Evolutionary conservation across 2,888 invertebrate species (phyloP).

Genomic region (Ectemnius continuus): DNA sequence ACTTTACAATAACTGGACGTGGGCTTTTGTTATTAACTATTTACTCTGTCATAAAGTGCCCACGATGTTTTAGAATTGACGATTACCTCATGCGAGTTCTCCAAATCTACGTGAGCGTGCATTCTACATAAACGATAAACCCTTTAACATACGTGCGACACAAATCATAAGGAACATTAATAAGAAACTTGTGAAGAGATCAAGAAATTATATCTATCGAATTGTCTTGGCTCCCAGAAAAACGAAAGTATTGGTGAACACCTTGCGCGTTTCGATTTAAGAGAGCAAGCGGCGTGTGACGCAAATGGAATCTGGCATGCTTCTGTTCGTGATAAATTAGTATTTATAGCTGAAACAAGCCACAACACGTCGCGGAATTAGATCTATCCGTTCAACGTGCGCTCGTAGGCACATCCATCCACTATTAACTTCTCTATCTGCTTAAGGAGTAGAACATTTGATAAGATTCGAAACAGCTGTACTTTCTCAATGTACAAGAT

Average conservation of each 20-base stretch:
- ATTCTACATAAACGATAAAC: too few relatives aligned
- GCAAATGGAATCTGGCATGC: conserved; percentile 64
- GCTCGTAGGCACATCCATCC: background rate
- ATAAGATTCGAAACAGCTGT: background rate
- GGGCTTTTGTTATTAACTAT: conserved; percentile 1
- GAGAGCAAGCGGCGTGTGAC: conserved; percentile 54
- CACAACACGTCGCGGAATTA: conserved; percentile 31
- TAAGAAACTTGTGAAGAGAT: too few relatives aligned
- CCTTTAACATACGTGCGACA: too few relatives aligned
- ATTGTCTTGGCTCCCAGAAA: background rate
- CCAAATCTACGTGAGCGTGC: too few relatives aligned
- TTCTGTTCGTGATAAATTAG: conserved; percentile 63
- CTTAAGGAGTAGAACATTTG: too few relatives aligned
- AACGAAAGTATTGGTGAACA: conserved; percentile 30
- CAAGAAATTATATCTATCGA: too few relatives aligned
- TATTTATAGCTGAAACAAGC: conserved; percentile 68
- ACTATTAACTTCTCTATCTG: background rate
- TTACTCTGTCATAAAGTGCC: background rate
- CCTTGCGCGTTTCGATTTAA: conserved; percentile 31
- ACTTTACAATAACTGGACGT: conserved; percentile 21
- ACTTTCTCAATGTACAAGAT: background rate
- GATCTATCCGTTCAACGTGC: conserved; percentile 1
- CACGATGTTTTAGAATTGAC: background rate
- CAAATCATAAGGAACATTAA: too few relatives aligned
- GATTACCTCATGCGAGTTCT: background rate